Evolutionary conservation across 2,888 invertebrate species (phyloP).

Genomic region (Trichacis sp.): DNA sequence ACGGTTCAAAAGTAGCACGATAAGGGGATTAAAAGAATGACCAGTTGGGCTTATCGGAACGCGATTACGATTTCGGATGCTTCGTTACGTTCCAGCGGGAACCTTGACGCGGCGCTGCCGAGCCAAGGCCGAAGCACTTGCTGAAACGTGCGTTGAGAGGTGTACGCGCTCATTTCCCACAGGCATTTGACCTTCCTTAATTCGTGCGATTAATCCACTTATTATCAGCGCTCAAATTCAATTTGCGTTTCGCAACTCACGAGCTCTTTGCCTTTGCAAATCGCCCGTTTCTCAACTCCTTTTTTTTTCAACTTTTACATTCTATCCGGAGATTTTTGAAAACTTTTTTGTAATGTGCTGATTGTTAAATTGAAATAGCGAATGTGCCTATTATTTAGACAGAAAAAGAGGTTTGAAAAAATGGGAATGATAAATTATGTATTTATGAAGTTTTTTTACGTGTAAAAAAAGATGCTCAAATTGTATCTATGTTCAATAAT

Average conservation of each 20-base stretch:
- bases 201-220: slow-evolving; percentile 42
- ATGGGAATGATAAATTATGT: no score
- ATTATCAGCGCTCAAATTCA: slow-evolving; percentile 36
- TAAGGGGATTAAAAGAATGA: slow-evolving; percentile 56
- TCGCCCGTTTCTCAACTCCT: slow-evolving; percentile 12
- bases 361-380: no score
- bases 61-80: slow-evolving; percentile 58
- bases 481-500: no score
- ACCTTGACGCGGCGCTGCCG: slow-evolving; percentile 26
- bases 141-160: slow-evolving; percentile 18
- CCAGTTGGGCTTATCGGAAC: slow-evolving; percentile 50
- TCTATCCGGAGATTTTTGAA: no score
- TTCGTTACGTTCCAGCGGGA: slow-evolving; percentile 52
- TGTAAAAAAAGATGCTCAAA: no score
- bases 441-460: no score
- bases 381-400: no score
- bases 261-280: slow-evolving; percentile 8
- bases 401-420: no score
- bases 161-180: slow-evolving; percentile 29
- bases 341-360: no score
- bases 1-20: slow-evolving; percentile 25
- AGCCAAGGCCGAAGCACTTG: slow-evolving; percentile 30
- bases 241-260: slow-evolving; percentile 10
- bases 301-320: slow-evolving; percentile 35
- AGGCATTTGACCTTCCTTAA: slow-evolving; percentile 42